A percentile compares a stretch with the other conserved stretches of the same genome.
Conservation (phyloP, 2,888 invertebrate species). For the Epinotia brunnichana region DNA sequence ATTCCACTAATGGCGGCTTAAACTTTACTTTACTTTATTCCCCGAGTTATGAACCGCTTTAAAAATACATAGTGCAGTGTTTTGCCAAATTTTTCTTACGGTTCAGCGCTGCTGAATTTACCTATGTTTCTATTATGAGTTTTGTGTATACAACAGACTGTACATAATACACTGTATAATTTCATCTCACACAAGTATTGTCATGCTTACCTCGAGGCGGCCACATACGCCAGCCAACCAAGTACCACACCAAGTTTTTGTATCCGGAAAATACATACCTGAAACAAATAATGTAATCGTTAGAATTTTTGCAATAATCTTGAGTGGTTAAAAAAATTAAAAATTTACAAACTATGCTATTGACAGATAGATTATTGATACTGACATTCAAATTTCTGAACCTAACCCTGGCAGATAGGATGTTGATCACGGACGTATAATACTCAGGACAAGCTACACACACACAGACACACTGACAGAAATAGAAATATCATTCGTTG, state of each 20-base stretch:
- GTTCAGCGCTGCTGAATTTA: constrained; percentile 13
- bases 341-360: not conserved
- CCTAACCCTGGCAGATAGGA: not conserved
- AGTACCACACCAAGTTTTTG: not conserved
- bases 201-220: not conserved
- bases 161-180: too few species aligned
- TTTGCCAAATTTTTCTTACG: constrained; percentile 24
- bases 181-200: too few species aligned
- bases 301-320: not conserved
- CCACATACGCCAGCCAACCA: too few species aligned
- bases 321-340: not conserved
- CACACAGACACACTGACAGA: too few species aligned
- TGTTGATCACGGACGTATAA: too few species aligned
- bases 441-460: too few species aligned
- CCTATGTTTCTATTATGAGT: not conserved
- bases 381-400: not conserved
- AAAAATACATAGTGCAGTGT: constrained; percentile 47
- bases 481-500: too few species aligned
- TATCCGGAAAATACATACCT: constrained; percentile 54
- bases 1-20: constrained; percentile 75
- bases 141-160: too few species aligned
- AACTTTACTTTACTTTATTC: constrained; percentile 64
- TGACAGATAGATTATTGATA: not conserved
- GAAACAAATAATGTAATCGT: constrained; percentile 49
- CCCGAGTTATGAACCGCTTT: constrained; percentile 62